Conservation (phyloP, 2,797 vertebrate species). For the Coluber constrictor region DNA sequence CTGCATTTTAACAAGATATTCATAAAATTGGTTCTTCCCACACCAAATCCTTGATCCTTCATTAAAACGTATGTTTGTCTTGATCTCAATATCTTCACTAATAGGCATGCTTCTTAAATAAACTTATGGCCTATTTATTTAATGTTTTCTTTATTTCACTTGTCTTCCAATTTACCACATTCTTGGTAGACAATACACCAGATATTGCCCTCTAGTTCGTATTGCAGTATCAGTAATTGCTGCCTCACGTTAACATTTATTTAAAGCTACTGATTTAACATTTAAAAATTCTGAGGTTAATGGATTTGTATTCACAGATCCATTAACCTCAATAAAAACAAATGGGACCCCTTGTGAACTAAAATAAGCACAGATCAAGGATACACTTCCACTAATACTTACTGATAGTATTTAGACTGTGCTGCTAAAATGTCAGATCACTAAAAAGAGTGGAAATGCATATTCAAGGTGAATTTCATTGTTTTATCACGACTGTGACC, state of each 20-base stretch:
- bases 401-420: slow-evolving; percentile 72
- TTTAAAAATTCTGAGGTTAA: slow-evolving; percentile 81
- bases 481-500: slow-evolving; percentile 49
- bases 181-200: slow-evolving; percentile 66
- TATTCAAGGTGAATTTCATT: slow-evolving; percentile 73
- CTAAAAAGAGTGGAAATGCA: slow-evolving; percentile 63
- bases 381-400: slow-evolving; percentile 72
- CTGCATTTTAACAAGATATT: not conserved
- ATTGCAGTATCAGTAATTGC: slow-evolving; percentile 75
- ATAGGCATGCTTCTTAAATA: not conserved
- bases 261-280: slow-evolving; percentile 82
- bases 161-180: slow-evolving; percentile 64
- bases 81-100: not conserved
- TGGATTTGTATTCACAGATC: slow-evolving; percentile 73
- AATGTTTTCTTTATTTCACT: slow-evolving; percentile 42
- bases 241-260: slow-evolving; percentile 77
- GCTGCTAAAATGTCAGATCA: slow-evolving; percentile 75
- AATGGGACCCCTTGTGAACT: slow-evolving; percentile 79
- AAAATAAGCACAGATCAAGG: slow-evolving; percentile 75
- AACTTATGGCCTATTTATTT: not conserved
- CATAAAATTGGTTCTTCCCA: not conserved
- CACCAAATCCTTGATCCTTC: not conserved
- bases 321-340: slow-evolving; percentile 83
- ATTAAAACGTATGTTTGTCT: not conserved
- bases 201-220: slow-evolving; percentile 74